Evolutionary conservation across 2,888 invertebrate genomes (phyloP).

Genomic region (Tipula unca): DNA sequence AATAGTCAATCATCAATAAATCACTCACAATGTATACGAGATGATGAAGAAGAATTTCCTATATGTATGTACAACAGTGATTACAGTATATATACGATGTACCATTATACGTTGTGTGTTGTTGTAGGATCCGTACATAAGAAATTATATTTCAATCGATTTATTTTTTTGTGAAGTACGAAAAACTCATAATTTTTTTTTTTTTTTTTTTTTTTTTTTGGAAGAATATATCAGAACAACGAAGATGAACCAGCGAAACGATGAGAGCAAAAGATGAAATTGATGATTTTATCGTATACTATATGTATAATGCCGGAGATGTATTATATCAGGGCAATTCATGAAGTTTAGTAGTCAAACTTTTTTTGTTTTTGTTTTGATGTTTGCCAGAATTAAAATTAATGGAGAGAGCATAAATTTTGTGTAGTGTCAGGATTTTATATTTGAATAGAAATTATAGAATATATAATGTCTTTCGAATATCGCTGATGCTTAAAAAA

Average conservation of each 20-base stretch:
- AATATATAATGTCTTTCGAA: too few species aligned
- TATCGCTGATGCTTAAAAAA: too few species aligned
- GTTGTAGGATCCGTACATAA: neutral
- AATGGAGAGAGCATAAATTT: neutral
- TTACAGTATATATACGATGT: neutral
- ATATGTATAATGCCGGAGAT: neutral
- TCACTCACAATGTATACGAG: neutral
- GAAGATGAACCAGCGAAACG: neutral
- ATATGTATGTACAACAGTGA: neutral
- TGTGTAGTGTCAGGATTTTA: neutral
- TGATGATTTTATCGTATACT: neutral
- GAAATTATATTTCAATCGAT: neutral
- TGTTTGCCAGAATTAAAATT: neutral
- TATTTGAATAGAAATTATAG: too few species aligned
- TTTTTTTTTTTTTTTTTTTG: neutral
- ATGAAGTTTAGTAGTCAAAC: neutral
- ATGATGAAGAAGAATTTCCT: neutral
- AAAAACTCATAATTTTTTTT: neutral
- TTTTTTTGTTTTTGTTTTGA: neutral
- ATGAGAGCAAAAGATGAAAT: neutral
- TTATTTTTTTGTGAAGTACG: neutral
- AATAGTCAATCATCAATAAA: constrained; percentile 1
- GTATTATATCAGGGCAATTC: neutral
- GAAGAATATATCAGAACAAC: neutral
- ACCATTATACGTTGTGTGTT: neutral